Evolutionary conservation across 1,140 invertebrate genomes (phyloP).

Genomic region (Patella vulgata): DNA sequence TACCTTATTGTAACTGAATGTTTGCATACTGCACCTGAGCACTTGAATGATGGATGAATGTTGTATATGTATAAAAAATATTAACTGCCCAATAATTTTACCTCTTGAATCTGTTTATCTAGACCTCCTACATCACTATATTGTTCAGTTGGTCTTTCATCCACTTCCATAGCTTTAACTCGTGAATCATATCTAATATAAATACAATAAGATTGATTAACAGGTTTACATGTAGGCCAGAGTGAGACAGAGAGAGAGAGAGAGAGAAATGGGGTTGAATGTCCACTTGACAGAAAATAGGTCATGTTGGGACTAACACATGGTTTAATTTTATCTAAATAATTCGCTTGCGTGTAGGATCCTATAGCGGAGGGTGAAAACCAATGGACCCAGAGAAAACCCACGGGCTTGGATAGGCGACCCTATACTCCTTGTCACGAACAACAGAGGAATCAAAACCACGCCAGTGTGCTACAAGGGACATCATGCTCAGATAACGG

Average conservation of each 20-base stretch:
- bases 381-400: no score
- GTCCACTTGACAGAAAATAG: no score
- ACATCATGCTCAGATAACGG: no score
- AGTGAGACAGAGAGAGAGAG: not conserved
- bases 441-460: no score
- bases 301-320: no score
- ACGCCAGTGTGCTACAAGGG: no score
- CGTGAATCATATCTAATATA: slow-evolving; percentile 84
- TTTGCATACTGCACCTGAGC: not conserved
- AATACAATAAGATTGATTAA: not conserved
- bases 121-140: slow-evolving; percentile 99
- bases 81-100: slow-evolving; percentile 45
- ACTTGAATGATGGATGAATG: not conserved
- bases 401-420: no score
- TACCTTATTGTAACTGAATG: no score
- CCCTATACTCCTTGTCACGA: no score
- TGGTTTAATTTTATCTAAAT: no score
- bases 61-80: not conserved
- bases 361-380: not conserved
- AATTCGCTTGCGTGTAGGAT: no score
- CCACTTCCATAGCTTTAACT: slow-evolving; percentile 99
- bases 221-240: not conserved
- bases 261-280: no score
- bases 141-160: slow-evolving; percentile 98
- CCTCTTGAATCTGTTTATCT: slow-evolving; percentile 96